These are phyloP conservation scores for Hozukius guyotensis DNA, from an alignment of 2,797 vertebrate genomes.

Conservation along the genomic window DNA sequence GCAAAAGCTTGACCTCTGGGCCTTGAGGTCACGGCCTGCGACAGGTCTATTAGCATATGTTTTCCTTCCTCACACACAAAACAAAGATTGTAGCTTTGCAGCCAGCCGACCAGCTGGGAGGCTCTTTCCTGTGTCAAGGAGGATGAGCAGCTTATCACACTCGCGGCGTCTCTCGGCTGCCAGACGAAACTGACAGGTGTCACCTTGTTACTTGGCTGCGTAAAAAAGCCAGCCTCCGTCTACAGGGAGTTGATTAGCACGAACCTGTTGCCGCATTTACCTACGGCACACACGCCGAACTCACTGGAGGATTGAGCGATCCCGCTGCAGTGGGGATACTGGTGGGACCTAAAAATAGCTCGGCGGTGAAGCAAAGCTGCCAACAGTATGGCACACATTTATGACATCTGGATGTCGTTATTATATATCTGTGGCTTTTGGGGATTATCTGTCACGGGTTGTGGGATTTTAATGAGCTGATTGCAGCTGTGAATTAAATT, in stretches of 20 bases:
- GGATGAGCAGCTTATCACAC: constrained; percentile 53
- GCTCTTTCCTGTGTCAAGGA: constrained; percentile 29
- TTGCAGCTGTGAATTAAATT: constrained; percentile 18
- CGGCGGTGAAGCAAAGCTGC: constrained; percentile 28
- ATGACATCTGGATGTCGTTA: constrained; percentile 43
- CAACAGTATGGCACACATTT: constrained; percentile 34
- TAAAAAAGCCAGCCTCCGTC: constrained; percentile 31
- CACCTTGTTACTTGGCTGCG: constrained; percentile 70
- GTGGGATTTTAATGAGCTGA: constrained; percentile 12
- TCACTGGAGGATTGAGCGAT: constrained; percentile 46
- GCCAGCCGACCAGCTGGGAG: constrained; percentile 29
- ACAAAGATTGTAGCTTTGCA: constrained; percentile 32
- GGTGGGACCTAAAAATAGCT: constrained; percentile 64
- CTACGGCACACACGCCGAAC: constrained; percentile 41
- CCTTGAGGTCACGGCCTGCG: constrained; percentile 34
- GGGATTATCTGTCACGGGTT: constrained; percentile 1
- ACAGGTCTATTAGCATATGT: constrained; percentile 43
- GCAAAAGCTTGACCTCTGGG: constrained; percentile 43
- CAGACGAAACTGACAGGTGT: constrained; percentile 69
- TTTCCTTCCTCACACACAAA: constrained; percentile 12
- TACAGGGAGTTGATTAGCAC: constrained; percentile 72
- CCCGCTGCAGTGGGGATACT: constrained; percentile 35
- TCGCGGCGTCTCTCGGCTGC: constrained; percentile 15
- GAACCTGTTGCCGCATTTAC: constrained; percentile 64
- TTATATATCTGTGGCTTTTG: constrained; percentile 18